Conservation (phyloP, 2,888 invertebrate genomes). For the Drosophila nr. perissopoda region DNA sequence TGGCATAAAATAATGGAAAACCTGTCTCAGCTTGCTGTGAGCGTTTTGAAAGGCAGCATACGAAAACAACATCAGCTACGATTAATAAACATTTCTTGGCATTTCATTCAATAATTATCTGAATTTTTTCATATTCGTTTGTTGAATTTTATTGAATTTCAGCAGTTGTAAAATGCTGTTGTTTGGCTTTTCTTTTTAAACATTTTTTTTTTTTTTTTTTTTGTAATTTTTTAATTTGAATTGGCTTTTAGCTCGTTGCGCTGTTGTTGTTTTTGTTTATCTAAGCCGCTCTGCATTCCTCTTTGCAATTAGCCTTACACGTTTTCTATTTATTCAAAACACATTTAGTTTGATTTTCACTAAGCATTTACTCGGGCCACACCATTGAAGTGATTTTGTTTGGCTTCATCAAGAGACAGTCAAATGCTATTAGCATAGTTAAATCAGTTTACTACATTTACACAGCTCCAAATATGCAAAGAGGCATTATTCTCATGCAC, state of each 20-base stretch:
- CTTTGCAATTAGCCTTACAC: conserved; percentile 43
- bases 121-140: conserved; percentile 16
- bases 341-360: conserved; percentile 53
- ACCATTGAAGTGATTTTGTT: conserved; percentile 45
- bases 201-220: neutral
- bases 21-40: conserved; percentile 28
- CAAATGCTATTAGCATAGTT: conserved; percentile 57
- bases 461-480: conserved; percentile 25
- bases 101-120: conserved; percentile 60
- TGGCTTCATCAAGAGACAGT: conserved; percentile 50
- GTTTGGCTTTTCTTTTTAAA: conserved; percentile 40
- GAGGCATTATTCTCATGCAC: conserved; percentile 5
- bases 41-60: conserved; percentile 42
- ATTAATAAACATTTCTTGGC: conserved; percentile 46
- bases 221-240: neutral
- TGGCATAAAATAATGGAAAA: conserved; percentile 45
- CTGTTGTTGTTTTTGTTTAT: conserved; percentile 35
- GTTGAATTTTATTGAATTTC: conserved; percentile 19
- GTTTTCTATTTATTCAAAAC: conserved; percentile 62
- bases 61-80: conserved; percentile 20
- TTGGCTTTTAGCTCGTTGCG: conserved; percentile 30
- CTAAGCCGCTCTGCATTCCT: conserved; percentile 44
- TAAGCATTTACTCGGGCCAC: conserved; percentile 17
- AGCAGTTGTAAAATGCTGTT: conserved; percentile 17
- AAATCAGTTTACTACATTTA: conserved; percentile 47